phyloP scores from a whole-genome alignment of 2,113 vertebrate genomes.

The Salvelinus alpinus region DNA sequence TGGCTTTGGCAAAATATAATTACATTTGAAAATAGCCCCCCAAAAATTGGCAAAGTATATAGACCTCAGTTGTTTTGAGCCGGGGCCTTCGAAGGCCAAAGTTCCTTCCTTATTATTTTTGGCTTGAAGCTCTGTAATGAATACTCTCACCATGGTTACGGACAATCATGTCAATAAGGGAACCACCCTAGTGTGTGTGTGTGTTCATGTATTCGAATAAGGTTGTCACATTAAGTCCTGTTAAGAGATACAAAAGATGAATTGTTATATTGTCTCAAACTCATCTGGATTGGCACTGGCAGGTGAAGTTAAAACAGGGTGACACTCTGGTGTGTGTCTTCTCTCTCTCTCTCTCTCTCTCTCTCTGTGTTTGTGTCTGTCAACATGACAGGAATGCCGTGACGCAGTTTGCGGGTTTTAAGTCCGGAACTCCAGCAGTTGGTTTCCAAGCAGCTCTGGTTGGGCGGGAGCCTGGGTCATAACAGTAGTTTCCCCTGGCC shows the following conservation, averaged over 20 bases:
- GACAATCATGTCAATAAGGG: slow-evolving; percentile 10
- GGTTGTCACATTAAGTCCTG: slow-evolving; percentile 15
- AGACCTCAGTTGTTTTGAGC: background rate
- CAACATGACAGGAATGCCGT: slow-evolving; percentile 36
- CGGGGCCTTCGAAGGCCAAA: background rate
- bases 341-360: too few relatives aligned
- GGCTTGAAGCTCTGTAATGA: slow-evolving; percentile 7
- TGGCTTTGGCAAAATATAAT: background rate
- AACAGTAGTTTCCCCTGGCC: slow-evolving; percentile 16
- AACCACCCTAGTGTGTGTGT: background rate
- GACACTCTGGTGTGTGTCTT: slow-evolving; percentile 5
- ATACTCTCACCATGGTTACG: background rate
- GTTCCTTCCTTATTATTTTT: background rate
- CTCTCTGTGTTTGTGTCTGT: background rate
- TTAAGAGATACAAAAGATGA: slow-evolving; percentile 11
- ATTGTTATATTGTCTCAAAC: slow-evolving; percentile 22
- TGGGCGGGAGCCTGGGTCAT: background rate
- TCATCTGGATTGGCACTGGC: background rate
- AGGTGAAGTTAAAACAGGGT: slow-evolving; percentile 28
- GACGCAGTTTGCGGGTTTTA: slow-evolving; percentile 63
- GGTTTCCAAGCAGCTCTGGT: slow-evolving; percentile 53
- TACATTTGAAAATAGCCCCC: too few relatives aligned
- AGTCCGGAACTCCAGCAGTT: slow-evolving; percentile 63
- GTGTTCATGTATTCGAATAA: too few relatives aligned
- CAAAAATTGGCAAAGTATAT: too few relatives aligned